A percentile compares a stretch with the other conserved stretches of the same genome.
These are phyloP conservation scores for Steinernema feltiae DNA, from an alignment of 1,140 invertebrate genomes.

Conservation along the genomic window DNA sequence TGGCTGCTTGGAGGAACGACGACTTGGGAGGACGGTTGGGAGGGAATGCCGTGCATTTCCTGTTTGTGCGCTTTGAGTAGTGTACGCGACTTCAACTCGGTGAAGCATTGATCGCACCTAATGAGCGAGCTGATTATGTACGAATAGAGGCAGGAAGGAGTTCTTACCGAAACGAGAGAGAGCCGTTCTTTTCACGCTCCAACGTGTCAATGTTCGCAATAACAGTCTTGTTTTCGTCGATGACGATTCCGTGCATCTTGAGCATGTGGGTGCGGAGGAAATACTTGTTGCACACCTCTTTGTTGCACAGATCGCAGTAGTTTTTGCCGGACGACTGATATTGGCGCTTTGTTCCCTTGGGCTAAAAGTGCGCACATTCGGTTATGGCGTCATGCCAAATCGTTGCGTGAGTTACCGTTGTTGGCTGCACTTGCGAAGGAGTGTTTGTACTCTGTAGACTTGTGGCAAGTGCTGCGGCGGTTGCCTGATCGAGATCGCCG, in stretches of 20 bases:
- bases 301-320: conserved; percentile 98
- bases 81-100: conserved; percentile 40
- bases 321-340: conserved; percentile 66
- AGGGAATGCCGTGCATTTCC: conserved; percentile 44
- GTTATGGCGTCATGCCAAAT: not conserved
- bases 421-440: not conserved
- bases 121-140: conserved; percentile 26
- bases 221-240: conserved; percentile 62
- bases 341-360: conserved; percentile 54
- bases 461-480: conserved; percentile 19
- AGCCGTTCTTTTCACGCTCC: conserved; percentile 49
- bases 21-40: conserved; percentile 19
- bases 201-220: conserved; percentile 56
- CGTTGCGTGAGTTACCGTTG: not conserved
- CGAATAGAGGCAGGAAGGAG: not conserved
- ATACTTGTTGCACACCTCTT: conserved; percentile 98
- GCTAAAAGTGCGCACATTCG: not conserved
- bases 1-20: conserved; percentile 15
- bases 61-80: conserved; percentile 47
- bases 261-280: conserved; percentile 99
- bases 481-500: conserved; percentile 18
- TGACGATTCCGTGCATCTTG: conserved; percentile 94
- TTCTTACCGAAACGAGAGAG: conserved; percentile 42
- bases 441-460: not conserved
- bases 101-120: conserved; percentile 50